Conservation (phyloP, 2,888 invertebrate species). For the Rhingia rostrata region DNA sequence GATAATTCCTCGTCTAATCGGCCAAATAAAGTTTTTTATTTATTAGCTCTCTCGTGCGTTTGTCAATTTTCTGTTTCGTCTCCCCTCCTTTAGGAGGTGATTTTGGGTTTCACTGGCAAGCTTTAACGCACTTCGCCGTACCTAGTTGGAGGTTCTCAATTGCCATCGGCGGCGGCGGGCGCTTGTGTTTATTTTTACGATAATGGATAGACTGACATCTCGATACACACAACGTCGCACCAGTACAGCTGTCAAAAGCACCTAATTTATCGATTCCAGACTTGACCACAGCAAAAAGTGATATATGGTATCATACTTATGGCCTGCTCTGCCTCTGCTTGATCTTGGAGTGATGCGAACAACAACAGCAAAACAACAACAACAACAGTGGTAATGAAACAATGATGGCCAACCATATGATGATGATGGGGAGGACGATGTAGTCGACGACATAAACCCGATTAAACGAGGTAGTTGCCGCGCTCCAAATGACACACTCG, state of each 20-base stretch:
- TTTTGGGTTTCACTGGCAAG: slow-evolving; percentile 23
- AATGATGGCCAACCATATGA: slow-evolving; percentile 51
- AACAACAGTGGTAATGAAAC: slow-evolving; percentile 30
- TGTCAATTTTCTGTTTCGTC: slow-evolving; percentile 35
- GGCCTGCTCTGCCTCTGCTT: slow-evolving; percentile 22
- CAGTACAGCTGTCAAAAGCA: slow-evolving; percentile 56
- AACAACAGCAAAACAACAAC: slow-evolving; percentile 38
- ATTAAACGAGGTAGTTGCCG: slow-evolving; percentile 41
- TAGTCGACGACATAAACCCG: slow-evolving; percentile 24
- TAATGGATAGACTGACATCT: slow-evolving; percentile 67
- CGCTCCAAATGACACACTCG: slow-evolving; percentile 35
- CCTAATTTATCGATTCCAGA: slow-evolving; percentile 67
- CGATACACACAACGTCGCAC: slow-evolving; percentile 53
- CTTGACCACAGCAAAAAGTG: slow-evolving; percentile 28
- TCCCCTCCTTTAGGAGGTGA: background rate
- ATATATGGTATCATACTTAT: slow-evolving; percentile 31
- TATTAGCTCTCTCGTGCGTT: slow-evolving; percentile 35
- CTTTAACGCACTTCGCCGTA: slow-evolving; percentile 42
- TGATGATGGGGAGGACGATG: slow-evolving; percentile 12
- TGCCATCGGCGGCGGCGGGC: slow-evolving; percentile 12
- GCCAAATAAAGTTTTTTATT: slow-evolving; percentile 54
- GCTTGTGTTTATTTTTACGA: slow-evolving; percentile 65
- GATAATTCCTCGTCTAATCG: slow-evolving; percentile 49
- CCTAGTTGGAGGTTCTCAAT: slow-evolving; percentile 10
- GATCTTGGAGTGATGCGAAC: slow-evolving; percentile 54